Evolutionary conservation across 2,797 vertebrate species (phyloP), one percentile per base, ranked within the genome.

Genomic region (Silurus lanzhouensis): DNA sequence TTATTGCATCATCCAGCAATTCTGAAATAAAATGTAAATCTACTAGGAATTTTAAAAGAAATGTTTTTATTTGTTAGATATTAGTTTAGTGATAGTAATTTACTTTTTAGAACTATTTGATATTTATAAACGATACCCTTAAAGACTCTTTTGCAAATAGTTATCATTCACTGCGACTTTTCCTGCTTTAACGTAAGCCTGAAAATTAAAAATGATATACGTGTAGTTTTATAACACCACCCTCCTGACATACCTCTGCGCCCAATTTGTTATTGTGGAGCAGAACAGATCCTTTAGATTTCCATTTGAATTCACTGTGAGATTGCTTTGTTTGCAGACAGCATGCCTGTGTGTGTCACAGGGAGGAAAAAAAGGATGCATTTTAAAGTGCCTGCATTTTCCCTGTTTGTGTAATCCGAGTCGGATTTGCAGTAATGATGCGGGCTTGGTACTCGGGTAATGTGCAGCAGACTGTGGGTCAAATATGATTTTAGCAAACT

Each of bases 291-390:
- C 70, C 6, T 10, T 31, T 75, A 46, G 6, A 2, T 46, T 82
- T 60, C 63, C 31, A 61, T 55, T 55, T 55, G 25, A 83, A 63
- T 83, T 27, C 55, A 38, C 19, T 27, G 27, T 20, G 31, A 60
- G 70, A 82, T 76, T 75, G 17, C 7, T 77, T 63, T 83, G 74
- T 78, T 70, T 83, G 48, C 48, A 66, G 25, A 67, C 48, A 60
- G 52, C 61, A 68, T 68, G 48, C 19, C 20, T 58, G 48, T 67
- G 8, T 2, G 8, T 70, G 31, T 85, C n/a, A 64, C 27, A n/a
- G 67, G 20, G 6, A 27, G 25, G 8, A 14, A 2, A 76, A 17
- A 31, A 75, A 57, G 44, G 57, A 25, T 38, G 52, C 77, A 74
- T 72, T 64, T 81, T n/a, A 22, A 74, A 74, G 31, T 81, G 58